A percentile compares a stretch with the other conserved stretches of the same genome.
phyloP scores from a whole-genome alignment of 2,888 invertebrate species.

The Parnassius apollo region DNA sequence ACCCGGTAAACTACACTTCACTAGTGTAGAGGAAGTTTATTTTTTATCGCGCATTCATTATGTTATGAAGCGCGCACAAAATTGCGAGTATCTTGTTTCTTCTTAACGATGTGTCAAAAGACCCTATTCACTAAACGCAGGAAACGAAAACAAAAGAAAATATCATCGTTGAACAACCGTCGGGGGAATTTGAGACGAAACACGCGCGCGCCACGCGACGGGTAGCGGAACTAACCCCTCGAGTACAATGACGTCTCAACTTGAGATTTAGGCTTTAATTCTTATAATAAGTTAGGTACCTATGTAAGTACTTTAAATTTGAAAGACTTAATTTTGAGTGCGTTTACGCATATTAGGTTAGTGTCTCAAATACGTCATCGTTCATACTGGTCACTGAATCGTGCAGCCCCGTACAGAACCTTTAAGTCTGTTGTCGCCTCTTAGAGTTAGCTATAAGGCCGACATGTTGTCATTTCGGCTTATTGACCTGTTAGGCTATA shows the following conservation, averaged over 20 bases:
- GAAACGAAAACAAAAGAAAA: conserved; percentile 40
- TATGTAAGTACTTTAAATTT: not conserved
- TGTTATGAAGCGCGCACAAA: conserved; percentile 3
- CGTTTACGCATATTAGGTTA: not conserved
- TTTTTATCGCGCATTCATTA: conserved; percentile 18
- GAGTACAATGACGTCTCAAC: conserved; percentile 27
- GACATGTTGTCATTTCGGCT: too few relatives aligned
- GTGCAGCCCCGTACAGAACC: too few relatives aligned
- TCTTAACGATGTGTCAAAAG: conserved; percentile 30
- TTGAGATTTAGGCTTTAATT: conserved; percentile 24
- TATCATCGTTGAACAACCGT: conserved; percentile 29
- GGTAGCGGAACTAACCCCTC: conserved; percentile 55
- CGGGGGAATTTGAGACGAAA: conserved; percentile 44
- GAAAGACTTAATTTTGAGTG: conserved; percentile 1
- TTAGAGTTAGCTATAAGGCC: too few relatives aligned
- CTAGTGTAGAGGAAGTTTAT: conserved; percentile 23
- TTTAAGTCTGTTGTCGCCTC: too few relatives aligned
- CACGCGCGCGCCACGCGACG: conserved; percentile 65
- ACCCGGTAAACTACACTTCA: too few relatives aligned
- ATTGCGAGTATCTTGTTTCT: conserved; percentile 26
- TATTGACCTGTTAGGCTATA: too few relatives aligned
- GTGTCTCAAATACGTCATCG: too few relatives aligned
- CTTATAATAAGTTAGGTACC: conserved; percentile 21
- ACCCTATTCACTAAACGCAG: conserved; percentile 33
- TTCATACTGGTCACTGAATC: too few relatives aligned